A percentile compares a stretch with the other conserved stretches of the same genome.
Evolutionary conservation across 2,888 invertebrate genomes (phyloP).

Genomic region (Crepidodera aurea): DNA sequence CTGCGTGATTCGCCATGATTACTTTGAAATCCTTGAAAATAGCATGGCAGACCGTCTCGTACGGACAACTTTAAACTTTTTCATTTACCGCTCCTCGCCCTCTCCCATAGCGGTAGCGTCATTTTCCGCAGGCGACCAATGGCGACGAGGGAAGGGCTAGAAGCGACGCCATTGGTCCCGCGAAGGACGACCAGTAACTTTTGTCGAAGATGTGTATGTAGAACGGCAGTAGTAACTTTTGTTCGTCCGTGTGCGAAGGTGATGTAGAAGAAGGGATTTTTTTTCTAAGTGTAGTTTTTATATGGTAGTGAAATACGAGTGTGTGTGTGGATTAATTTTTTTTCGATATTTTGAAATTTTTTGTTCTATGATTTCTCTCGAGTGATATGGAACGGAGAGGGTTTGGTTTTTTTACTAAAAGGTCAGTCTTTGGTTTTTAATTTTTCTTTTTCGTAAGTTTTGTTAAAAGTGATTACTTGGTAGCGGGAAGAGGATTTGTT

Average conservation of each 20-base stretch:
- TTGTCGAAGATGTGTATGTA: conserved; percentile 5
- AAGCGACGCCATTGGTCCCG: conserved; percentile 51
- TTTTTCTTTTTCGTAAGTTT: conserved; percentile 51
- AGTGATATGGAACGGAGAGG: conserved; percentile 81
- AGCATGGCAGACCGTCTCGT: conserved; percentile 56
- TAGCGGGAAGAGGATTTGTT: conserved; percentile 26
- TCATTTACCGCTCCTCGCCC: conserved; percentile 35
- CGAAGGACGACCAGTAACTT: conserved; percentile 56
- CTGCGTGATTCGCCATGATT: conserved; percentile 44
- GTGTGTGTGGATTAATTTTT: not conserved
- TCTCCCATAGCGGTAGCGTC: conserved; percentile 43
- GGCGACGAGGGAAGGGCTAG: conserved; percentile 52
- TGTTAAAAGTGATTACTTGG: conserved; percentile 22
- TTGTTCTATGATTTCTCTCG: conserved; percentile 42
- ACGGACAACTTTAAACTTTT: conserved; percentile 48
- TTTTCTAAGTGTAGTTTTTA: conserved; percentile 13
- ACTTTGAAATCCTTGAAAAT: conserved; percentile 50
- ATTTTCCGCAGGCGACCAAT: conserved; percentile 55
- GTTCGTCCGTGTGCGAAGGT: conserved; percentile 30
- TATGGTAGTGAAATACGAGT: not conserved
- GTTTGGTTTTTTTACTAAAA: conserved; percentile 83
- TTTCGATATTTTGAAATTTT: conserved; percentile 22
- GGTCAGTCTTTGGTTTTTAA: conserved; percentile 71
- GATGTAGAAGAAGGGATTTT: conserved; percentile 34
- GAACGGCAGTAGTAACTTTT: conserved; percentile 30